Percentiles rank a stretch among this genome's conserved stretches.
phyloP scores from a whole-genome alignment of 2,797 vertebrate genomes.

The Cyprinella venusta region DNA sequence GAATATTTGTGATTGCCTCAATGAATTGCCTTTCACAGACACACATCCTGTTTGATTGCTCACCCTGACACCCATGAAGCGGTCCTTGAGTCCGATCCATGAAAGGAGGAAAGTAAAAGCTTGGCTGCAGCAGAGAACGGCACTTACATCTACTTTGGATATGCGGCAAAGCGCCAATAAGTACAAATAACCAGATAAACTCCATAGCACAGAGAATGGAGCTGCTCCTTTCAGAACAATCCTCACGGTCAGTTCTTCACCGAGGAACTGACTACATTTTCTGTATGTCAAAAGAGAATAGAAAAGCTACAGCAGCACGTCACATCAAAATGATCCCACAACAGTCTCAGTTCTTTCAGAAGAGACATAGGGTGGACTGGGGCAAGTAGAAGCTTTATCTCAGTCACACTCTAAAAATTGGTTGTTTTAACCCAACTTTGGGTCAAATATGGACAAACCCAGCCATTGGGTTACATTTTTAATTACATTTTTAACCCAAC shows the following conservation, averaged over 20 bases:
- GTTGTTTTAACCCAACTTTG: too few relatives aligned
- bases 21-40: neutral
- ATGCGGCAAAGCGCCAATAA: slow-evolving; percentile 63
- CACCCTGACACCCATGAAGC: slow-evolving; percentile 70
- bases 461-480: too few relatives aligned
- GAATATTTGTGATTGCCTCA: neutral
- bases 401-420: too few relatives aligned
- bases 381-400: neutral
- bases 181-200: slow-evolving; percentile 62
- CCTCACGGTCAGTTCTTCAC: slow-evolving; percentile 51
- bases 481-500: too few relatives aligned
- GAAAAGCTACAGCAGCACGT: neutral
- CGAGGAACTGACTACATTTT: slow-evolving; percentile 58
- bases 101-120: slow-evolving; percentile 69
- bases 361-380: neutral
- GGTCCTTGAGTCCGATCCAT: slow-evolving; percentile 68
- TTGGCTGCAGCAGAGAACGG: slow-evolving; percentile 67
- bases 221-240: slow-evolving; percentile 54
- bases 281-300: slow-evolving; percentile 44
- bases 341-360: neutral
- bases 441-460: too few relatives aligned
- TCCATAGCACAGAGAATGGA: slow-evolving; percentile 65
- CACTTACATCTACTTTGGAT: slow-evolving; percentile 60
- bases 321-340: slow-evolving; percentile 2
- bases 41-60: slow-evolving; percentile 24